Evolutionary conservation across 2,888 invertebrate genomes (phyloP).

Genomic region (Alviniconcha strummeri): DNA sequence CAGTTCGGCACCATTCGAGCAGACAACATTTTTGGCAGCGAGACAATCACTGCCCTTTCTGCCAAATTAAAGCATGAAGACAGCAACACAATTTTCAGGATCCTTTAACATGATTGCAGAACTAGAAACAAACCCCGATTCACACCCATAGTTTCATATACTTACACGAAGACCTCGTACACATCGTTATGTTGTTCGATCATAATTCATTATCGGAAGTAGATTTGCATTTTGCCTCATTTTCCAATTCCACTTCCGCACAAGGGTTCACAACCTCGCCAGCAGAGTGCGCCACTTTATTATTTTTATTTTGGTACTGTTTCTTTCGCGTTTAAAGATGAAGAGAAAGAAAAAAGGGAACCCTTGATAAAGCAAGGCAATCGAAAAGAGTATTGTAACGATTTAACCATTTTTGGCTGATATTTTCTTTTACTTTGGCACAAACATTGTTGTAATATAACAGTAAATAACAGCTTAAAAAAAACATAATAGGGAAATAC

Average conservation of each 20-base stretch:
- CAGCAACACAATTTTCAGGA: too few relatives aligned
- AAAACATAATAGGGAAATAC: too few relatives aligned
- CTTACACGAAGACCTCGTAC: slow-evolving; percentile 18
- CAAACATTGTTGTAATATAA: too few relatives aligned
- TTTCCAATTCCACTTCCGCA: slow-evolving; percentile 34
- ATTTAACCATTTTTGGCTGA: too few relatives aligned
- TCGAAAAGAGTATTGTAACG: too few relatives aligned
- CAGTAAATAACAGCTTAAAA: too few relatives aligned
- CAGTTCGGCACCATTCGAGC: slow-evolving; percentile 3
- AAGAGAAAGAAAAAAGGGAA: too few relatives aligned
- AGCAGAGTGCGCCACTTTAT: slow-evolving; percentile 28
- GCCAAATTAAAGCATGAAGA: not conserved
- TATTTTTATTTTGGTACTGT: too few relatives aligned
- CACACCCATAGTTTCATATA: not conserved
- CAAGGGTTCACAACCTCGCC: not conserved
- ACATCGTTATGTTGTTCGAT: slow-evolving; percentile 28
- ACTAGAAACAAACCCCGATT: too few relatives aligned
- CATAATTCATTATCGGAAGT: slow-evolving; percentile 37
- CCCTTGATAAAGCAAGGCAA: too few relatives aligned
- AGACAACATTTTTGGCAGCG: slow-evolving; percentile 10
- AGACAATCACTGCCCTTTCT: not conserved
- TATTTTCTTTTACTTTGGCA: too few relatives aligned
- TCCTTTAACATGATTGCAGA: too few relatives aligned
- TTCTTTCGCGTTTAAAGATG: not conserved
- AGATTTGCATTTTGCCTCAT: slow-evolving; percentile 39